phyloP scores from a whole-genome alignment of 2,113 vertebrate genomes.

The Lophura nycthemera region DNA sequence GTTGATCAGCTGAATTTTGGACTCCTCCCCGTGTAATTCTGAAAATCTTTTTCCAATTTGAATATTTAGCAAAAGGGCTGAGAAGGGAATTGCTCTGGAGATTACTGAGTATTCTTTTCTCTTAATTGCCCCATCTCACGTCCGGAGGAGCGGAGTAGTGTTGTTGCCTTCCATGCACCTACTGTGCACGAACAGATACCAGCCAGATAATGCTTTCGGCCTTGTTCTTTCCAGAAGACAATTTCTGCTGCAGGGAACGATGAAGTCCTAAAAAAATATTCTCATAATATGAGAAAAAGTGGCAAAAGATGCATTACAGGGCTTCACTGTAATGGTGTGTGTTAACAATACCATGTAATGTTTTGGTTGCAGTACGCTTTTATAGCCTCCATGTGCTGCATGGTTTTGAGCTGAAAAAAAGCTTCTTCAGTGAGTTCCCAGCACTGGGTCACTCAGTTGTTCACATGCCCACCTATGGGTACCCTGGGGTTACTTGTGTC shows the following conservation, averaged over 20 bases:
- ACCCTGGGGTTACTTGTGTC: not conserved
- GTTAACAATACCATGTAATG: not conserved
- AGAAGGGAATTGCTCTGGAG: not conserved
- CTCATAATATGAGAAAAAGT: not conserved
- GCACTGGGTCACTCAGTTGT: not conserved
- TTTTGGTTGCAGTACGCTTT: not conserved
- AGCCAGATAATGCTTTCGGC: not conserved
- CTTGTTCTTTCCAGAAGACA: not conserved
- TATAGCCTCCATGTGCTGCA: not conserved
- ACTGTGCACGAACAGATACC: not conserved
- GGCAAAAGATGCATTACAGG: not conserved
- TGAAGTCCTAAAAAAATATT: constrained; percentile 10
- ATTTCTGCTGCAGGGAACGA: not conserved
- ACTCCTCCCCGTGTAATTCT: not conserved
- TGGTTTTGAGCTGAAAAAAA: not conserved
- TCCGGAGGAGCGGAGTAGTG: not conserved
- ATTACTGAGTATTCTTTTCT: not conserved
- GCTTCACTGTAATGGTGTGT: not conserved
- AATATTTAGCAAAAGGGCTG: not conserved
- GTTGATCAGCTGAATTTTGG: constrained; percentile 8
- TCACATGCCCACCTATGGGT: not conserved
- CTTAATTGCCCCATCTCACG: not conserved
- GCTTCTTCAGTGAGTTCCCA: not conserved
- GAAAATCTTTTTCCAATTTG: not conserved
- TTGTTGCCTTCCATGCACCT: not conserved